A percentile compares a stretch with the other conserved stretches of the same genome.
Conservation (phyloP, 2,888 invertebrate species). For the Lycaena phlaeas region DNA sequence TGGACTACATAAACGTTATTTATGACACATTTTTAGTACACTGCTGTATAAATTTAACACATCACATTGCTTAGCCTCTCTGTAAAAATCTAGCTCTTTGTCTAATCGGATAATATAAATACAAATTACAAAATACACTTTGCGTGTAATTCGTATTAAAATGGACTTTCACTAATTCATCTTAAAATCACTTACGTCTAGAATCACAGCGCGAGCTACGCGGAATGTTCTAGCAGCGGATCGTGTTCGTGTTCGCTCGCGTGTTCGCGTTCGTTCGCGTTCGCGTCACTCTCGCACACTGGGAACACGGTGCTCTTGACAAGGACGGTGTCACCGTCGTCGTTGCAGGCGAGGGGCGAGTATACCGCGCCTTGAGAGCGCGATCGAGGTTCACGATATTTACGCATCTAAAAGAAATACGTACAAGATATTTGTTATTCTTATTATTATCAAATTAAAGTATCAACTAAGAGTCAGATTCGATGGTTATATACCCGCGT, state of each 20-base stretch:
- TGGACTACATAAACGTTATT: not conserved
- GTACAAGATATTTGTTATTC: not conserved
- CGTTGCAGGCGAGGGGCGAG: slow-evolving; percentile 47
- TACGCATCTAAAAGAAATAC: slow-evolving; percentile 17
- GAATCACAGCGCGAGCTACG: slow-evolving; percentile 52
- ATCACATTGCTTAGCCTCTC: slow-evolving; percentile 5
- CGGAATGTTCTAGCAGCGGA: slow-evolving; percentile 54
- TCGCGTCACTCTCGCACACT: slow-evolving; percentile 21
- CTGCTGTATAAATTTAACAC: not conserved
- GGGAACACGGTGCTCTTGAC: slow-evolving; percentile 32
- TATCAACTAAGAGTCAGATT: no score
- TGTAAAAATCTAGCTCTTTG: slow-evolving; percentile 5
- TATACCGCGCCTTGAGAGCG: slow-evolving; percentile 30
- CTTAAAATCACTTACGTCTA: slow-evolving; percentile 35
- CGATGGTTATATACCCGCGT: no score
- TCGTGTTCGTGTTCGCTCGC: slow-evolving; percentile 33
- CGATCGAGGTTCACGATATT: slow-evolving; percentile 15
- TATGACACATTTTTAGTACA: slow-evolving; percentile 7
- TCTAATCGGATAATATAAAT: slow-evolving; percentile 1
- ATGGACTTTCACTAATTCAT: slow-evolving; percentile 5
- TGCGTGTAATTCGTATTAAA: slow-evolving; percentile 3
- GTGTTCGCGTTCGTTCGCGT: slow-evolving; percentile 11
- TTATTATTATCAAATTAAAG: no score
- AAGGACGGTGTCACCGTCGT: slow-evolving; percentile 49
- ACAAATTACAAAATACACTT: slow-evolving; percentile 1